Conservation (phyloP, 2,113 vertebrate species). For the Pongo abelii region DNA sequence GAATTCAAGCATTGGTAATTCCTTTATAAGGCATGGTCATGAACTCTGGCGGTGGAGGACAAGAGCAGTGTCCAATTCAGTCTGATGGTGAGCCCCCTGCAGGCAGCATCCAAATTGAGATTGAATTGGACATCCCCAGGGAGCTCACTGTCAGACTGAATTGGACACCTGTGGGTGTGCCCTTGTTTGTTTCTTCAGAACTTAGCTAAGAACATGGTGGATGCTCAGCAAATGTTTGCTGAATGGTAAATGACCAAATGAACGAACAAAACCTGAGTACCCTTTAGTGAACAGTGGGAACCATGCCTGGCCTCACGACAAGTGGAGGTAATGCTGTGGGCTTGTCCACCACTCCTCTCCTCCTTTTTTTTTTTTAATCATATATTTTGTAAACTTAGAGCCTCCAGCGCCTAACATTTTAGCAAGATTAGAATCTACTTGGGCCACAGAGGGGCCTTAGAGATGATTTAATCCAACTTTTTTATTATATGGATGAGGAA, state of each 20-base stretch:
- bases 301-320: fast-evolving
- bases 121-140: too few species aligned
- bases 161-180: too few species aligned
- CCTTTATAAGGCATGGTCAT: neutral
- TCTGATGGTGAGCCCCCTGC: neutral
- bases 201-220: neutral
- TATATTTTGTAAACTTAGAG: neutral
- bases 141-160: too few species aligned
- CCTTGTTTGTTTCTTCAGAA: neutral
- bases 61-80: neutral
- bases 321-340: too few species aligned
- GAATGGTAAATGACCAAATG: neutral
- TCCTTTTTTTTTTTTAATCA: neutral
- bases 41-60: neutral
- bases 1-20: neutral
- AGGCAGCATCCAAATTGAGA: too few species aligned
- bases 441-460: neutral
- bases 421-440: neutral
- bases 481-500: neutral
- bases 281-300: neutral
- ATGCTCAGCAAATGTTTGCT: neutral
- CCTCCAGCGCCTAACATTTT: neutral
- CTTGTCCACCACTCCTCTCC: neutral
- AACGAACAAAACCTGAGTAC: neutral
- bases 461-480: neutral